Percentiles rank a stretch among this genome's conserved stretches.
Evolutionary conservation across 2,113 vertebrate species (phyloP).

Genomic region (Acrocephalus arundinaceus): DNA sequence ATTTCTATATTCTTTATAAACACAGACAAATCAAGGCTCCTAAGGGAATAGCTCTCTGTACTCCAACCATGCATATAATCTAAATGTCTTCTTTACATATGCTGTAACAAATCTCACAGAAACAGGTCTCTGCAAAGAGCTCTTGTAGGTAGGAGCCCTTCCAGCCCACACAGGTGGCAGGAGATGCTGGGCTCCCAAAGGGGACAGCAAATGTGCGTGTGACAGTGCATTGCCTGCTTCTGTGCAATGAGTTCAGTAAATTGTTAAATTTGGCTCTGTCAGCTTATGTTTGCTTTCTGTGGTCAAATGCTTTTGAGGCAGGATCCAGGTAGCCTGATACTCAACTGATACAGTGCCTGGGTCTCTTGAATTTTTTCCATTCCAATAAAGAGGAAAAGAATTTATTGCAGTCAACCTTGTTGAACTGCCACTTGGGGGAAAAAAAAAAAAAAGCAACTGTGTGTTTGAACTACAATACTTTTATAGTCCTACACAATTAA

Average conservation of each 20-base stretch:
- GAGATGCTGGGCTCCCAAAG: fast-evolving
- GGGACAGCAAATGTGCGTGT: not conserved
- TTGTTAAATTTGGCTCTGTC: not conserved
- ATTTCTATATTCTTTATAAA: not conserved
- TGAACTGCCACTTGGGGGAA: not conserved
- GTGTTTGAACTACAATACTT: not conserved
- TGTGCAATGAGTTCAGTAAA: not conserved
- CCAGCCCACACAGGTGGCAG: fast-evolving
- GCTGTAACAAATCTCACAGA: not conserved
- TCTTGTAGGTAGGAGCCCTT: not conserved
- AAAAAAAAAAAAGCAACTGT: not conserved
- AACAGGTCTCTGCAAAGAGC: not conserved
- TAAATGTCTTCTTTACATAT: not conserved
- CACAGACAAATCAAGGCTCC: not conserved
- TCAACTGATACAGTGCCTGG: not conserved
- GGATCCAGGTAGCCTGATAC: not conserved
- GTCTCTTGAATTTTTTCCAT: not conserved
- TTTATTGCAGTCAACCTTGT: not conserved
- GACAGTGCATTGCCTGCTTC: not conserved
- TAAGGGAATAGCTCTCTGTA: not conserved
- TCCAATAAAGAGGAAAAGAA: not conserved
- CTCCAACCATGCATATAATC: not conserved
- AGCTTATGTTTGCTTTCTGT: not conserved
- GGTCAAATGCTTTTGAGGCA: not conserved
- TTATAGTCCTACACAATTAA: not conserved